These are phyloP conservation scores for Eupeodes latifasciatus DNA, from an alignment of 2,888 invertebrate species.

Conservation along the genomic window DNA sequence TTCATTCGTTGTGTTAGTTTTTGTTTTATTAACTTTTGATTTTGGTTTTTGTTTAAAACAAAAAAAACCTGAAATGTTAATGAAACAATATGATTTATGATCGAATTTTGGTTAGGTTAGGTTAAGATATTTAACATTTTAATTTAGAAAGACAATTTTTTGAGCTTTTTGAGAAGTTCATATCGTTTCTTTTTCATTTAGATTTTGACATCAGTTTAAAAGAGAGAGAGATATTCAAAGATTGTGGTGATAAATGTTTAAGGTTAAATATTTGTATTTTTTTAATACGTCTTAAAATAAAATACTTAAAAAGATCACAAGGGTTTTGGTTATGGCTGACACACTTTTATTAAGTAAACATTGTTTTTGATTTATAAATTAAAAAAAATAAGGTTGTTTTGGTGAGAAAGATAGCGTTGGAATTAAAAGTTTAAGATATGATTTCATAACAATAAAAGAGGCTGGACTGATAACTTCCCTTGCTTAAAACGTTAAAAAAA, in stretches of 20 bases:
- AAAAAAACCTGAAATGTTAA: conserved; percentile 37
- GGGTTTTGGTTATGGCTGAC: neutral
- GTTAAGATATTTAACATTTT: neutral
- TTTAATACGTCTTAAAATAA: neutral
- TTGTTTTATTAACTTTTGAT: conserved; percentile 6
- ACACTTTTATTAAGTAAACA: neutral
- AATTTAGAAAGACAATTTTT: neutral
- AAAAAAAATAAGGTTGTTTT: neutral
- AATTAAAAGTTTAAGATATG: too few species aligned
- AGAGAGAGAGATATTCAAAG: too few species aligned
- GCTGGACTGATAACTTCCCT: too few species aligned
- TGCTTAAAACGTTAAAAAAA: too few species aligned
- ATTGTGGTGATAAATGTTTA: too few species aligned
- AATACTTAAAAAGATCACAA: conserved; percentile 11
- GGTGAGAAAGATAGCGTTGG: too few species aligned
- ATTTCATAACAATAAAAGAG: too few species aligned
- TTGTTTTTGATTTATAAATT: neutral
- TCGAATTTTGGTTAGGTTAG: neutral
- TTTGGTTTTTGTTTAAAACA: neutral
- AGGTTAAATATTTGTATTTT: neutral
- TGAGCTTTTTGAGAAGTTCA: neutral
- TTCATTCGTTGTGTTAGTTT: neutral
- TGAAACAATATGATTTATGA: conserved; percentile 22
- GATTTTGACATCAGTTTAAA: too few species aligned
- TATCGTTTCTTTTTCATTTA: neutral